Evolutionary conservation across 2,113 vertebrate species (phyloP).

Genomic region (Dipodomys stephensi): DNA sequence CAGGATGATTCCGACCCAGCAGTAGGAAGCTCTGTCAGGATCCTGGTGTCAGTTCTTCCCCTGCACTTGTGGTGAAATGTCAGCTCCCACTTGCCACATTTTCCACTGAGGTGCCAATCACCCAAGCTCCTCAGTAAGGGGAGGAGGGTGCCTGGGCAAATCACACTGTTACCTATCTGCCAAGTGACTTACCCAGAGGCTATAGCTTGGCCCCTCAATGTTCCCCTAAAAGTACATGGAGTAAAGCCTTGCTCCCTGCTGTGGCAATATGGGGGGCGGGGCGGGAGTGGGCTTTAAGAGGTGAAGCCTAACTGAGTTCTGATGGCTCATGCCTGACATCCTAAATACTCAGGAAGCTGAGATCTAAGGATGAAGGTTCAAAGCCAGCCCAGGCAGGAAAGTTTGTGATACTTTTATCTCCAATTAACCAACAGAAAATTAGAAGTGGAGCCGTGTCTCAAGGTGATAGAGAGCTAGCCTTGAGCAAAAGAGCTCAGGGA

Average conservation of each 20-base stretch:
- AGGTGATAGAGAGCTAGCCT: no score
- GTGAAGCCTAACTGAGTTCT: no score
- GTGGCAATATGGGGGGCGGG: not conserved
- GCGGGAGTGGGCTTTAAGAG: not conserved
- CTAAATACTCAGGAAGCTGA: no score
- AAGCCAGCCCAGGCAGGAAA: no score
- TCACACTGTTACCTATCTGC: not conserved
- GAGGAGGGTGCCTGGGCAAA: not conserved
- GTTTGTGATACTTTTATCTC: no score
- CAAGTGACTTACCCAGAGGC: not conserved
- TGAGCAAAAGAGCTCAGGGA: no score
- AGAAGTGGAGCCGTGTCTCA: no score
- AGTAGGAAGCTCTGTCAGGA: accelerated
- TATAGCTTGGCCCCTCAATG: not conserved
- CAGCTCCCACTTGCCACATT: not conserved
- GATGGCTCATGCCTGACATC: no score
- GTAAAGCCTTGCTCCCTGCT: not conserved
- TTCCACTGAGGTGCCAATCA: not conserved
- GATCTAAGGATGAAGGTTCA: no score
- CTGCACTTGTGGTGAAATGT: not conserved
- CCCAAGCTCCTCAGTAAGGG: not conserved
- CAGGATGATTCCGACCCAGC: not conserved
- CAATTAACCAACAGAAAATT: no score
- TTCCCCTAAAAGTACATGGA: not conserved
- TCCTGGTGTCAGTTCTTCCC: accelerated